These are phyloP conservation scores for Erannis defoliaria DNA, from an alignment of 2,888 invertebrate species.

Conservation along the genomic window DNA sequence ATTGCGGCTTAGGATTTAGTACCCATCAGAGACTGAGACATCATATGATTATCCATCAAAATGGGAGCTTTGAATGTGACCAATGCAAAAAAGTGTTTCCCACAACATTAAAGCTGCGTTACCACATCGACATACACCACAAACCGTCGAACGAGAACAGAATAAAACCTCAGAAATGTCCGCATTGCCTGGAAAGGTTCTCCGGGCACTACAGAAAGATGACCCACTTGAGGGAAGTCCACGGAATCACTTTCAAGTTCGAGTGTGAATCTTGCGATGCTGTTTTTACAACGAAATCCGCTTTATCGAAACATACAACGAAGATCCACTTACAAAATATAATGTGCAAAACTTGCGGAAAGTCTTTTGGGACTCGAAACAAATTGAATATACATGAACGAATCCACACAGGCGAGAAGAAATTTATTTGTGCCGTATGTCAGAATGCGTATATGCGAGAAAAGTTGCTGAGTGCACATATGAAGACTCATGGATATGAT, in stretches of 20 bases:
- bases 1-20: conserved; percentile 77
- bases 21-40: conserved; percentile 74
- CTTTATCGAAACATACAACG: conserved; percentile 75
- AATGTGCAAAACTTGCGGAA: conserved; percentile 73
- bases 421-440: conserved; percentile 72
- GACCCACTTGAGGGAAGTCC: conserved; percentile 74
- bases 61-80: conserved; percentile 72
- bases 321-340: conserved; percentile 74
- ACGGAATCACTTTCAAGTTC: conserved; percentile 73
- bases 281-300: conserved; percentile 67
- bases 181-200: conserved; percentile 76
- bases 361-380: conserved; percentile 73
- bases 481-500: conserved; percentile 69
- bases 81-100: conserved; percentile 71
- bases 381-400: conserved; percentile 73
- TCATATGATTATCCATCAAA: conserved; percentile 74
- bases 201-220: conserved; percentile 77
- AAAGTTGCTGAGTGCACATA: conserved; percentile 73
- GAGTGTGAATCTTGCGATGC: conserved; percentile 71
- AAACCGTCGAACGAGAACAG: conserved; percentile 70
- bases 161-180: conserved; percentile 73
- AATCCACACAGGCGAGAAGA: conserved; percentile 74
- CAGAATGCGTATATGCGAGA: conserved; percentile 79
- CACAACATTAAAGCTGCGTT: conserved; percentile 72
- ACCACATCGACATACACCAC: conserved; percentile 73